Base-by-base conservation (phyloP, 2,888 invertebrate species). In the Tuberolachnus salignus region DNA sequence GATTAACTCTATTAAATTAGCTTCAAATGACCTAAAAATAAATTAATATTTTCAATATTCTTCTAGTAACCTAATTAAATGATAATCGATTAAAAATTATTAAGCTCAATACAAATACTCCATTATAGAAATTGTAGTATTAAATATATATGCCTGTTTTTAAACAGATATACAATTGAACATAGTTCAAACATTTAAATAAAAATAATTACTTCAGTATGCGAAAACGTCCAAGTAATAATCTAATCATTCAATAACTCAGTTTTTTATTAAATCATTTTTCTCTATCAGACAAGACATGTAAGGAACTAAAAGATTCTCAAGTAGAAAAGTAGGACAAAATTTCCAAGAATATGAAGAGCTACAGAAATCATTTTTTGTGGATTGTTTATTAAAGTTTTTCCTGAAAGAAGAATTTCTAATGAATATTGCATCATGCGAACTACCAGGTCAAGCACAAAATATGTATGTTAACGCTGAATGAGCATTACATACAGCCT, bases 181-280 rank as follows among this genome's bases (percentile, higher is more conserved):
- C 44, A 44, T 44, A 44, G 44, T 44, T n/a, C n/a, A n/a, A n/a
- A n/a, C n/a, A n/a, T n/a, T n/a, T n/a, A n/a, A n/a, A n/a, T n/a
- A n/a, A n/a, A 57, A 57, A 57, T 57, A 2, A 57, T 57, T 57
- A 57, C 55, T 57, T 57, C 13, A 57, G 55, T 57, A 19, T 57
- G 19, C 55, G 55, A 57, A 57, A 57, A 57, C 55, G 55, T 21
- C 55, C 55, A 21, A 57, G 23, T 21, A 57, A 57, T 19, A 57
- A 57, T 21, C 55, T 21, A 57, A 57, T 57, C 21, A 13, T 57
- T 57, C 55, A 21, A 57, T 57, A 57, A 57, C 55, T 57, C 21
- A 57, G 21, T 57, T 21, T 19, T 57, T 21, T 23, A 57, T 57
- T 57, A 11, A 57, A 57, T 57, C 19, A 57, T 57, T 57, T 57